Base-by-base conservation (phyloP, 2,113 vertebrate genomes). In the Pollimyrus isidori region DNA sequence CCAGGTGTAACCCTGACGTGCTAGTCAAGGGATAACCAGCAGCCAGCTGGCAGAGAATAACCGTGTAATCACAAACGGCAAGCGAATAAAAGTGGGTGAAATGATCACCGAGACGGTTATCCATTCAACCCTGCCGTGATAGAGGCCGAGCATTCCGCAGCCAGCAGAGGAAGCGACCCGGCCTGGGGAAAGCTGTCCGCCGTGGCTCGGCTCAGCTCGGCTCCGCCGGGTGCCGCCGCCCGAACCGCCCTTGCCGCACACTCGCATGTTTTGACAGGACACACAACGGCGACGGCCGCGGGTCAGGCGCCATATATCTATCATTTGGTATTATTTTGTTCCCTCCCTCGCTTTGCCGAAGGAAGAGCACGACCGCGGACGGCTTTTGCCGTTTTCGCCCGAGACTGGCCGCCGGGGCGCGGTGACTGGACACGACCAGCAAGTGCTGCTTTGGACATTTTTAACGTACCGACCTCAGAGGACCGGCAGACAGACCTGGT, bases 401-500 rank as follows among this genome's bases (percentile, higher is more conserved):
- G 35, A 39, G 73, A 17, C 73, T 80, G 35, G 35, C 73, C 35
- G n/a, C 62, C 73, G 30, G 30, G 73, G 30, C 73, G 73, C 73
- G 30, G 30, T 42, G 73, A 19, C 73, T n/a, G 42, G 42, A 21
- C 82, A 84, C 42, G 7, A 45, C 7, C 82, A 21, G 45, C 82
- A 21, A 45, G 39, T 84, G 35, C 82, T 19, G 19, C 82, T 84
- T 42, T n/a, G 39, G 82, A 42, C 76, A 17, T 11, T 45, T 7
- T 17, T 45, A 82, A 82, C 76, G 19, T 39, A 82, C 39, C 15
- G 76, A 82, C 15, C 35, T 35, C 15, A 23, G 69, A 1, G 15
- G 17, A 49, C 49, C 26, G 73, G 15, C 3, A 23, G n/a, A 94
- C 96, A 73, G 90, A 99, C 98, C 98, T 99, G 98, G 94, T 99